phyloP scores from a whole-genome alignment of 2,797 vertebrate genomes.

The Epinephelus malabaricus region DNA sequence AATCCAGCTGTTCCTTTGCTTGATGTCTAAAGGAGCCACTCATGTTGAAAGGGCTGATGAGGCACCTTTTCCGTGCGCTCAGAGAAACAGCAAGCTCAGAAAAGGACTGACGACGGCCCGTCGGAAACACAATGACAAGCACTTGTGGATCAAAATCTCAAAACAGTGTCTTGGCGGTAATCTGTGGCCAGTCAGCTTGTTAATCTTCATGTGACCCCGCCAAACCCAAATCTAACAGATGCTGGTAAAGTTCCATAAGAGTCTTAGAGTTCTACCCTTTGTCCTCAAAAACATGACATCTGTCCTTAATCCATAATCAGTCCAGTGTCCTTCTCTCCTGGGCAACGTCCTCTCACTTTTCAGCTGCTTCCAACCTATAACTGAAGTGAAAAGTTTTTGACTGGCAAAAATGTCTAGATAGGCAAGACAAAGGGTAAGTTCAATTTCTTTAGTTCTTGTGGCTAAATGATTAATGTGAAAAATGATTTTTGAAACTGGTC shows the following conservation, averaged over 20 bases:
- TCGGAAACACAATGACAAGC: conserved; percentile 47
- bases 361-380: neutral
- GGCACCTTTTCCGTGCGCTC: conserved; percentile 63
- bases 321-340: neutral
- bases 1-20: conserved; percentile 72
- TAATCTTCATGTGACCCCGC: conserved; percentile 69
- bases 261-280: conserved; percentile 49
- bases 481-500: too few species aligned
- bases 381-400: neutral
- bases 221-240: conserved; percentile 58
- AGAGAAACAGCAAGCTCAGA: conserved; percentile 63
- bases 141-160: conserved; percentile 57
- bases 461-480: too few species aligned
- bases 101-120: conserved; percentile 62
- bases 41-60: conserved; percentile 73
- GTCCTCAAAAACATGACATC: conserved; percentile 40
- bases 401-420: neutral
- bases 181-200: conserved; percentile 58
- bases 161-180: conserved; percentile 64
- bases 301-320: conserved; percentile 13
- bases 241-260: conserved; percentile 51
- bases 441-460: too few species aligned
- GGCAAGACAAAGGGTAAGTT: neutral
- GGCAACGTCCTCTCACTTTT: conserved; percentile 2
- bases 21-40: conserved; percentile 56